Evolutionary conservation across 2,888 invertebrate genomes (phyloP), one percentile per base, ranked within the genome.

Genomic region (Cotesia congregata): DNA sequence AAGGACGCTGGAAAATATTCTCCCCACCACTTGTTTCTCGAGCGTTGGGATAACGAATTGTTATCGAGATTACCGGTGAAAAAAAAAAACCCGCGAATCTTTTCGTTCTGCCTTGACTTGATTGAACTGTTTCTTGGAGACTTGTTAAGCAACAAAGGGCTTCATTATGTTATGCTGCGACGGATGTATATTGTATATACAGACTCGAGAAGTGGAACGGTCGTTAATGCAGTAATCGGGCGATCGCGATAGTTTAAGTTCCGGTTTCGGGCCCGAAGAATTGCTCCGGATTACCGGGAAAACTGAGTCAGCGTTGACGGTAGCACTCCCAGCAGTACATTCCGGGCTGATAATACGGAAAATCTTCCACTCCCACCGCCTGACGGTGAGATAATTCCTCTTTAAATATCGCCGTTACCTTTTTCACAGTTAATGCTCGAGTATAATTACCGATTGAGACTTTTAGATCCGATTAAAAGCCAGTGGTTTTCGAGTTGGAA

Each of bases 301-400:
- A 85, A 85, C 84, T 85, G 85, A 84, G 83, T 85, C 85, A 85
- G 85, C 83, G 70, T 20, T 59, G 50, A 50, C 70, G 70, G 59
- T 59, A 38, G 59, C 50, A 69, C 15, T 61, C 17, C 59, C 72
- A 61, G 40, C 41, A 75, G 77, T 74, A 79, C 79, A 77, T 79
- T 73, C 79, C 82, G 83, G 73, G 82, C 83, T 82, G 84, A 84
- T 85, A 85, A 85, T 85, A 82, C 84, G 83, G 84, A 83, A 86
- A 85, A 85, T 83, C 80, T 82, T 82, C 77, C 76, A 59, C 64
- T 60, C 59, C 69, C 67, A 82, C 77, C 76, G 4, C 50, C 50
- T 12, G 50, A 2, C 12, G 7, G 50, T 50, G 1, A 65, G 82
- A 82, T 85, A 85, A 85, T 85, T 83, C 83, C 85, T 85, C 82